Evolutionary conservation across 1,140 invertebrate genomes (phyloP).

Genomic region (Neodiprion pinetum): DNA sequence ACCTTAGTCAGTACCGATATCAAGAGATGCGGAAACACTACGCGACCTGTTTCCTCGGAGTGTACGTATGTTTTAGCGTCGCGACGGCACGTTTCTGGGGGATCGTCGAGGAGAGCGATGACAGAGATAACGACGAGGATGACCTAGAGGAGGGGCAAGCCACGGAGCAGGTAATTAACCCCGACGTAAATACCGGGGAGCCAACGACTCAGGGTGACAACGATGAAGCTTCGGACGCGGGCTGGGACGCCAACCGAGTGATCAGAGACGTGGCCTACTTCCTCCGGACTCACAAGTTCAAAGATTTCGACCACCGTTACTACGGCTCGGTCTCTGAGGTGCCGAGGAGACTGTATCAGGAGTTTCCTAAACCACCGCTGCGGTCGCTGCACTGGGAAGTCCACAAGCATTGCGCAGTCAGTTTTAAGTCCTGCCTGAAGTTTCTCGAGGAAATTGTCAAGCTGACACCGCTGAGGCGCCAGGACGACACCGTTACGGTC

Average conservation of each 20-base stretch:
- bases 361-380: slow-evolving; percentile 65
- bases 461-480: slow-evolving; percentile 49
- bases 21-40: not conserved
- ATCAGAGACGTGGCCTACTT: slow-evolving; percentile 67
- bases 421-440: slow-evolving; percentile 63
- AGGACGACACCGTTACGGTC: slow-evolving; percentile 61
- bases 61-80: not conserved
- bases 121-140: slow-evolving; percentile 24
- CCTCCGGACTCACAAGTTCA: slow-evolving; percentile 68
- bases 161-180: slow-evolving; percentile 42
- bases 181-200: slow-evolving; percentile 37
- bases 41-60: not conserved
- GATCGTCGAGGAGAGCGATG: not conserved
- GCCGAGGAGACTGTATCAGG: slow-evolving; percentile 47
- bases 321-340: slow-evolving; percentile 39
- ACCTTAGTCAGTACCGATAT: not conserved
- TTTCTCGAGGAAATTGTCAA: slow-evolving; percentile 61
- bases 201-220: slow-evolving; percentile 32
- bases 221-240: slow-evolving; percentile 27
- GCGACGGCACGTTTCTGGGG: not conserved
- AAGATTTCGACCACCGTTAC: slow-evolving; percentile 67
- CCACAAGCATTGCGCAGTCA: slow-evolving; percentile 61
- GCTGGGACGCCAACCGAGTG: slow-evolving; percentile 44
- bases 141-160: slow-evolving; percentile 26
- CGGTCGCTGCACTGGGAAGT: slow-evolving; percentile 69